Evolutionary conservation across 2,888 invertebrate genomes (phyloP), one percentile per base, ranked within the genome.

Genomic region (Eupithecia dodoneata): DNA sequence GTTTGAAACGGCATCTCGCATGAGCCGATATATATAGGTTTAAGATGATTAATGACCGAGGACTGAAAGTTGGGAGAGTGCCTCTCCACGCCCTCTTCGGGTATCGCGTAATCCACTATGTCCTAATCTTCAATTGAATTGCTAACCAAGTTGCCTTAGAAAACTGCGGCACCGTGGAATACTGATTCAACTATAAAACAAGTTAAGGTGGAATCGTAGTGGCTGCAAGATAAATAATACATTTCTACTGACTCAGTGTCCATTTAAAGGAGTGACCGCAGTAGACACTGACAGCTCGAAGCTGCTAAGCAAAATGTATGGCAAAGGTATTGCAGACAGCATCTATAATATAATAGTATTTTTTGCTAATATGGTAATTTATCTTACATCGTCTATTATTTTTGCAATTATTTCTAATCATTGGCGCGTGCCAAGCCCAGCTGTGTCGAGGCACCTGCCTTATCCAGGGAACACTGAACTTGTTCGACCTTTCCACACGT

Each of bases 401-500:
- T 79, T 76, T 52, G 71, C 75, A 79, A 78, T 80, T 79, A 80
- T 77, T 81, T 78, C 67, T 78, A 78, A 79, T 77, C 76, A 77
- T 79, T 69, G 75, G 79, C 85, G 81, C 85, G 84, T 86, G 86
- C 82, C 77, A 76, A 75, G 74, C 71, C 81, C 90, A 89, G 88
- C 87, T 90, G 78, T 78, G 88, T 81, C 82, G 78, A 80, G 79
- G 83, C 89, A 89, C 88, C 90, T 89, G 89, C 80, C 84, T 85
- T 89, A 88, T 88, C 67, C 84, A 85, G 82, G 83, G 88, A 86
- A 85, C 88, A 85, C 81, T 89, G 91, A 89, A 88, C 91, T 85
- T 85, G 49, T 73, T 73, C 87, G 86, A 89, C 89, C 91, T 91
- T 89, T 88, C 80, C 82, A 78, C 84, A 83, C 81, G 78, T 80